phyloP scores from a whole-genome alignment of 92 coral and sea anemone species.

The Epizoanthus ramosus region DNA sequence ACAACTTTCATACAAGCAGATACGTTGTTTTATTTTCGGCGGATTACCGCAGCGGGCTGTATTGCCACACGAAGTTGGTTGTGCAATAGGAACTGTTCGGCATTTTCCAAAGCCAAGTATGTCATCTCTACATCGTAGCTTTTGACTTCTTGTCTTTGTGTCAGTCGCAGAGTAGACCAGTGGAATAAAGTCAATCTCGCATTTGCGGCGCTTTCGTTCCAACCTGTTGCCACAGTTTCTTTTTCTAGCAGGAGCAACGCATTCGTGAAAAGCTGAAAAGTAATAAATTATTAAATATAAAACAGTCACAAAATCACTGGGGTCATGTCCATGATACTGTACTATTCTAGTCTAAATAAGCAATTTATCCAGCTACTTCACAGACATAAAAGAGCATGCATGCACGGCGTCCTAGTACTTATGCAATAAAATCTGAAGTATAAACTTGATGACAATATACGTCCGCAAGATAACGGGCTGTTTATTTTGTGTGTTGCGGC shows the following conservation, averaged over 20 bases:
- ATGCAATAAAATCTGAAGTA: slow-evolving; percentile 35
- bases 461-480: slow-evolving; percentile 48
- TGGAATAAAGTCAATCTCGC: slow-evolving; percentile 92
- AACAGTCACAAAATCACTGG: slow-evolving; percentile 6
- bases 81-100: slow-evolving; percentile 32
- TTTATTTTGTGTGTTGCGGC: slow-evolving; percentile 23
- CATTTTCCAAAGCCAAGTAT: slow-evolving; percentile 78
- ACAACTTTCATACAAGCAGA: slow-evolving; percentile 70
- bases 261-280: slow-evolving; percentile 73
- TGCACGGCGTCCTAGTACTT: slow-evolving; percentile 2
- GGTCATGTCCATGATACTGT: neutral
- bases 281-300: neutral
- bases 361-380: neutral
- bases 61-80: slow-evolving; percentile 65
- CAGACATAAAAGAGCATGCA: neutral
- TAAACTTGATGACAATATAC: slow-evolving; percentile 22
- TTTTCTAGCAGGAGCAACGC: slow-evolving; percentile 83
- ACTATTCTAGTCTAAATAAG: neutral
- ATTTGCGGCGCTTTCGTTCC: slow-evolving; percentile 69
- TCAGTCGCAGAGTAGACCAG: slow-evolving; percentile 66
- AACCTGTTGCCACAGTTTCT: slow-evolving; percentile 80
- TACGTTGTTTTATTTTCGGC: slow-evolving; percentile 25
- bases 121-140: slow-evolving; percentile 64
- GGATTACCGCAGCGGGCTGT: slow-evolving; percentile 68
- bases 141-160: slow-evolving; percentile 51